Conservation (phyloP, 2,113 vertebrate genomes). For the Lampris megalopsis region DNA sequence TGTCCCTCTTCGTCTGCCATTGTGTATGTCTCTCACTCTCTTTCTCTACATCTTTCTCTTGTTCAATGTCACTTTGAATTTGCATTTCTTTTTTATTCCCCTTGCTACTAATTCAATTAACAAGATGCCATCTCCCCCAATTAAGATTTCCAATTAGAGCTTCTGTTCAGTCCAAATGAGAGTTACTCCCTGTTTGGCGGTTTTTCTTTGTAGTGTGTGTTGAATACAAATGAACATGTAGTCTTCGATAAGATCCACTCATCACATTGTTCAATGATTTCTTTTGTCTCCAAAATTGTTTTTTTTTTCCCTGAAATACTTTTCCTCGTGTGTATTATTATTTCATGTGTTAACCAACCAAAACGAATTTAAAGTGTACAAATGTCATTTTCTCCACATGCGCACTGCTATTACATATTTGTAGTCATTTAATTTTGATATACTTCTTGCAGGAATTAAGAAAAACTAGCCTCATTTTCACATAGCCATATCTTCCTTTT, state of each 20-base stretch:
- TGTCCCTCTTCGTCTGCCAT: slow-evolving; percentile 28
- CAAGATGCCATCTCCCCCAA: slow-evolving; percentile 80
- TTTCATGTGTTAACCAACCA: no score
- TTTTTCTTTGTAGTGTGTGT: slow-evolving; percentile 67
- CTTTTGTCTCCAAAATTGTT: no score
- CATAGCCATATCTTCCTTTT: no score
- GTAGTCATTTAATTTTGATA: no score
- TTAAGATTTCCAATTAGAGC: slow-evolving; percentile 79
- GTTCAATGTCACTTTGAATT: slow-evolving; percentile 65
- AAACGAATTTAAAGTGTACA: no score
- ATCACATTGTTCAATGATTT: slow-evolving; percentile 34
- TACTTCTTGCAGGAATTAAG: no score
- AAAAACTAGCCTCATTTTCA: no score
- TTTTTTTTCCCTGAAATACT: no score
- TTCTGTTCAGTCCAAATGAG: slow-evolving; percentile 57
- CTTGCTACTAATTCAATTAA: slow-evolving; percentile 82
- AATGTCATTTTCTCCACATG: no score
- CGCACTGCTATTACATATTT: no score
- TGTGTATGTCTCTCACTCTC: slow-evolving; percentile 31
- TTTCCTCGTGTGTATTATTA: no score
- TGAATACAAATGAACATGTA: slow-evolving; percentile 74
- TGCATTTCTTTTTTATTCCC: slow-evolving; percentile 48
- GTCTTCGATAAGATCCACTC: slow-evolving; percentile 74
- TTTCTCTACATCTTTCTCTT: slow-evolving; percentile 12
- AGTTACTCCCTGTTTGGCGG: slow-evolving; percentile 41